Evolutionary conservation across 2,888 invertebrate genomes (phyloP).

Genomic region (Drosophila histrio): DNA sequence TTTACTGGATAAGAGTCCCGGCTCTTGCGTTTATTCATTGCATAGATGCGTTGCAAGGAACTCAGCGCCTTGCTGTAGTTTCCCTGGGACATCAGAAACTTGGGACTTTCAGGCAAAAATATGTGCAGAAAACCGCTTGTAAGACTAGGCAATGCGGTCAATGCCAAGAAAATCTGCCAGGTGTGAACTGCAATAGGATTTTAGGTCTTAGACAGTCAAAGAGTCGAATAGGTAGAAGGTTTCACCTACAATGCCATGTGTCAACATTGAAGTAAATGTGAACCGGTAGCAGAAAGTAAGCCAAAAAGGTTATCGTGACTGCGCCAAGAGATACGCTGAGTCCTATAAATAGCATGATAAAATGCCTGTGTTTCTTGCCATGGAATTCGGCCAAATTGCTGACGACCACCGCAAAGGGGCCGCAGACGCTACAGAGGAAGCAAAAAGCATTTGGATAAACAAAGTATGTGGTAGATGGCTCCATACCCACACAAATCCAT

Average conservation of each 20-base stretch:
- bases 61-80: slow-evolving; percentile 71
- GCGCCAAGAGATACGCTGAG: slow-evolving; percentile 88
- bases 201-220: not conserved
- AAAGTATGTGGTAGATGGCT: not conserved
- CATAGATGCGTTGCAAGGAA: slow-evolving; percentile 86
- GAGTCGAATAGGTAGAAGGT: not conserved
- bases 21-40: slow-evolving; percentile 87
- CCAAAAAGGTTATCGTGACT: slow-evolving; percentile 87
- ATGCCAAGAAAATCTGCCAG: slow-evolving; percentile 74
- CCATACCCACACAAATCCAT: slow-evolving; percentile 88
- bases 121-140: slow-evolving; percentile 57
- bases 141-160: slow-evolving; percentile 64
- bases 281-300: slow-evolving; percentile 89
- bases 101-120: slow-evolving; percentile 81
- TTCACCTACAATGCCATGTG: slow-evolving; percentile 40
- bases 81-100: slow-evolving; percentile 80
- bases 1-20: slow-evolving; percentile 88
- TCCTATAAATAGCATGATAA: slow-evolving; percentile 87
- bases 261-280: slow-evolving; percentile 41
- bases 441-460: not conserved
- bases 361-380: slow-evolving; percentile 87
- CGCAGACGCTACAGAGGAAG: slow-evolving; percentile 85
- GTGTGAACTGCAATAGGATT: slow-evolving; percentile 52
- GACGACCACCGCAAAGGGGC: slow-evolving; percentile 89
- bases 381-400: slow-evolving; percentile 91